Evolutionary conservation across 2,888 invertebrate genomes (phyloP), one percentile per base, ranked within the genome.

Genomic region (Stegana nigrithorax): DNA sequence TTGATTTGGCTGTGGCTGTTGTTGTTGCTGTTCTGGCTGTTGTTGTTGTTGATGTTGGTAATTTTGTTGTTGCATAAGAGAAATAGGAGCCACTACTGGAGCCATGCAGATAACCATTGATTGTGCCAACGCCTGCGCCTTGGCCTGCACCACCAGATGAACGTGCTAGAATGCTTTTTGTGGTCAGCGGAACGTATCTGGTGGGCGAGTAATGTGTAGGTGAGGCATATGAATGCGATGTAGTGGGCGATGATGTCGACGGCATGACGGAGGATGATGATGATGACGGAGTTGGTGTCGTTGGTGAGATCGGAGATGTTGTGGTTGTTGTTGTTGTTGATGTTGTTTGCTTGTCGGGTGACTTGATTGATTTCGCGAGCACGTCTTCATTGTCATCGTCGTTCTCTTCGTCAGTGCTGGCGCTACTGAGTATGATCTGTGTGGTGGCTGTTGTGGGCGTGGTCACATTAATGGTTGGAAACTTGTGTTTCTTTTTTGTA

Each of bases 401-500:
- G n/a, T 63, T 61, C 55, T 69, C 66, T 47, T 69, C 72, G n/a
- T n/a, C n/a, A n/a, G n/a, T n/a, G 68, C 63, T 75, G 50, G 59
- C 62, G 51, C 68, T 66, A 47, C 60, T 68, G 57, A 70, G 56
- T 62, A 81, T 72, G 36, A 81, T 71, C 71, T 80, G 80, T 55
- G 81, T 81, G 67, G 81, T 81, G 65, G 79, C 71, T 64, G 81
- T 74, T 47, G 76, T 71, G 58, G 80, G 80, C 59, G 81, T 80
- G 67, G 73, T 80, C 63, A 80, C 73, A 65, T 81, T 80, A 69
- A 81, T 80, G 68, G 75, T 76, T 67, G 80, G 80, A 57, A 80
- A 65, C 36, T 57, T 53, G 60, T 67, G 67, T 29, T 64, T 62
- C 71, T 78, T 75, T 55, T 74, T 71, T 59, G 62, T 59, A 39